These are phyloP conservation scores for Donacobius atricapilla DNA, from an alignment of 2,113 vertebrate genomes.

Conservation along the genomic window DNA sequence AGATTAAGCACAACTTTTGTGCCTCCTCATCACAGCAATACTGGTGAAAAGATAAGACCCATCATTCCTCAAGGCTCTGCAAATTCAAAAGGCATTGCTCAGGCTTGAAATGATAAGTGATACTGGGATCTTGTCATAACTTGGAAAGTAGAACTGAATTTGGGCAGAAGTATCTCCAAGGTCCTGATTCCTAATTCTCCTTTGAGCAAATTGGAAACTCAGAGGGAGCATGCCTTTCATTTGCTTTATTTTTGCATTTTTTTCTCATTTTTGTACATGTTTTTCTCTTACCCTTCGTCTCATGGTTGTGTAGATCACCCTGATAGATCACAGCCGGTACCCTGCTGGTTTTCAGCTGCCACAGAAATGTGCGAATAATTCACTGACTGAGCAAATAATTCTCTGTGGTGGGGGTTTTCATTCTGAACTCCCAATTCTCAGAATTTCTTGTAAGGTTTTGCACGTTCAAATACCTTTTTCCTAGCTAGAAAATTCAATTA, in stretches of 20 bases:
- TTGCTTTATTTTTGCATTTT: background rate
- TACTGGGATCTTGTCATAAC: background rate
- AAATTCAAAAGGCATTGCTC: background rate
- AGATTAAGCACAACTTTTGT: background rate
- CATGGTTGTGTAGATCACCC: background rate
- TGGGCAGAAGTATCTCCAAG: background rate
- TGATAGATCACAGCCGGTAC: background rate
- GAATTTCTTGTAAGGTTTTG: conserved; percentile 18
- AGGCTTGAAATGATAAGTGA: background rate
- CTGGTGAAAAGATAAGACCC: background rate
- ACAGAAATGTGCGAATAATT: background rate
- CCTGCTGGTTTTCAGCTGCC: background rate
- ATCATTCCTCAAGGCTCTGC: background rate
- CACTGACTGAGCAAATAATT: background rate
- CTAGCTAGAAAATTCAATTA: conserved; percentile 55
- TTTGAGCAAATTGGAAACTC: background rate
- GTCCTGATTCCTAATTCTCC: background rate
- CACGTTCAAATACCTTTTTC: background rate
- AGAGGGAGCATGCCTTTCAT: background rate
- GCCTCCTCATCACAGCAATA: accelerated
- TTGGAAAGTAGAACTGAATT: background rate
- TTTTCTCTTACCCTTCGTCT: background rate
- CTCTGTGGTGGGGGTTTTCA: background rate
- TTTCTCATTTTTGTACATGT: background rate
- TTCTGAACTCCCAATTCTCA: background rate